Percentiles rank a stretch among this genome's conserved stretches.
Conservation (phyloP, 30 jellyfish, hydroid and myxozoan species). For the Cassiopea xamachana region DNA sequence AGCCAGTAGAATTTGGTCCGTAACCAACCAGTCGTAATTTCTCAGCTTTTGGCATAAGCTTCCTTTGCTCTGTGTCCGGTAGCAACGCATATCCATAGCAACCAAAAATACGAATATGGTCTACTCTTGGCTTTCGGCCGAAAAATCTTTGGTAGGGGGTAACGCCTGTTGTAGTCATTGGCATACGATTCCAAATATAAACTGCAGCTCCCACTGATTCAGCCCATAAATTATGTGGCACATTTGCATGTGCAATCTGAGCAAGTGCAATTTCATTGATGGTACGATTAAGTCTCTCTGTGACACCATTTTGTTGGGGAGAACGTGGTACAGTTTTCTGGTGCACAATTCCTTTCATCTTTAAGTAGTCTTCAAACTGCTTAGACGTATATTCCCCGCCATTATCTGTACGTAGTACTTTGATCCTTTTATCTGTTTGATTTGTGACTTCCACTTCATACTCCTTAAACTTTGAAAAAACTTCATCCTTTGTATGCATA, state of each 20-base stretch:
- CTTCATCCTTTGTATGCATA: constrained; percentile 46
- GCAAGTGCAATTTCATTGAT: constrained; percentile 63
- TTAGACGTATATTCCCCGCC: constrained; percentile 81
- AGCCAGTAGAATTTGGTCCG: constrained; percentile 36
- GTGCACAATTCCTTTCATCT: constrained; percentile 59
- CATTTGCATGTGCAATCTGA: constrained; percentile 34
- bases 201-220: constrained; percentile 69
- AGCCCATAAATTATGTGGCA: constrained; percentile 71
- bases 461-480: constrained; percentile 38
- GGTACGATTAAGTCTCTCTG: constrained; percentile 75
- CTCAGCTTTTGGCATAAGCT: constrained; percentile 53
- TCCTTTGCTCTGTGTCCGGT: constrained; percentile 48
- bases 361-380: constrained; percentile 45
- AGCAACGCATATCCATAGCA: constrained; percentile 75
- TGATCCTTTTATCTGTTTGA: constrained; percentile 33
- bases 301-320: constrained; percentile 80
- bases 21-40: constrained; percentile 38
- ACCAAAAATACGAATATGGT: constrained; percentile 53
- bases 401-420: constrained; percentile 60
- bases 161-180: constrained; percentile 1
- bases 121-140: constrained; percentile 63
- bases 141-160: constrained; percentile 68
- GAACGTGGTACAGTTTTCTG: constrained; percentile 58
- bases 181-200: constrained; percentile 40
- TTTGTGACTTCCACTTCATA: constrained; percentile 48